Conservation (phyloP, 2,888 invertebrate species). For the Sinelater perroti region DNA sequence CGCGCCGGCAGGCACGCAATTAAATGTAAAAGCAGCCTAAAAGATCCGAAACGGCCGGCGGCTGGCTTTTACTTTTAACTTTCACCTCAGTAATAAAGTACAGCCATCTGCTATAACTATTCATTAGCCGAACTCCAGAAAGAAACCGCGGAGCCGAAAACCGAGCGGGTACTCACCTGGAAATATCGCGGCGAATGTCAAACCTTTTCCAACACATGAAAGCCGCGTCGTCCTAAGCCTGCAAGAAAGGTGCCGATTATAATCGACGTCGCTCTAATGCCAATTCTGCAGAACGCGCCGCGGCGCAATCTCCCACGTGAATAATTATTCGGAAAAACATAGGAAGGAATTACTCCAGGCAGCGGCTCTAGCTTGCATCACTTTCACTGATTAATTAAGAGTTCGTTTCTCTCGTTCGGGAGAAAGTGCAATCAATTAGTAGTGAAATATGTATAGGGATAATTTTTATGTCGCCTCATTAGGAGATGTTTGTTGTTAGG, state of each 20-base stretch:
- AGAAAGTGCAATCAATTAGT: constrained; percentile 22
- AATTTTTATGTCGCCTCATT: no score
- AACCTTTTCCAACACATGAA: constrained; percentile 70
- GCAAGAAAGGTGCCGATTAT: no score
- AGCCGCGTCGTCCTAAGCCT: constrained; percentile 57
- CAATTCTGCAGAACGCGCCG: no score
- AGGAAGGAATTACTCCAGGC: constrained; percentile 15
- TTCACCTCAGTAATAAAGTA: no score
- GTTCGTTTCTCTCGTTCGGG: constrained; percentile 44
- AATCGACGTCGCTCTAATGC: no score
- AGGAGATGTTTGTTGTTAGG: no score
- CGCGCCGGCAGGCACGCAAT: no score
- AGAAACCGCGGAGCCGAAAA: no score
- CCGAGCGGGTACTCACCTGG: constrained; percentile 67
- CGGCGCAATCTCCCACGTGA: constrained; percentile 17
- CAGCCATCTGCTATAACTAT: no score
- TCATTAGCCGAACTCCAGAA: no score
- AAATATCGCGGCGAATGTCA: constrained; percentile 73
- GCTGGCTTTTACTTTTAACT: background rate
- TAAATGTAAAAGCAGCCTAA: background rate
- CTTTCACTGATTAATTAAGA: constrained; percentile 49
- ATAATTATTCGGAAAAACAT: constrained; percentile 16
- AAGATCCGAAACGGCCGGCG: background rate
- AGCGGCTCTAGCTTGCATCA: constrained; percentile 37
- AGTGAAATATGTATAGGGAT: no score